These are phyloP conservation scores for Calyptomena viridis DNA, from an alignment of 2,113 vertebrate genomes.

Conservation along the genomic window DNA sequence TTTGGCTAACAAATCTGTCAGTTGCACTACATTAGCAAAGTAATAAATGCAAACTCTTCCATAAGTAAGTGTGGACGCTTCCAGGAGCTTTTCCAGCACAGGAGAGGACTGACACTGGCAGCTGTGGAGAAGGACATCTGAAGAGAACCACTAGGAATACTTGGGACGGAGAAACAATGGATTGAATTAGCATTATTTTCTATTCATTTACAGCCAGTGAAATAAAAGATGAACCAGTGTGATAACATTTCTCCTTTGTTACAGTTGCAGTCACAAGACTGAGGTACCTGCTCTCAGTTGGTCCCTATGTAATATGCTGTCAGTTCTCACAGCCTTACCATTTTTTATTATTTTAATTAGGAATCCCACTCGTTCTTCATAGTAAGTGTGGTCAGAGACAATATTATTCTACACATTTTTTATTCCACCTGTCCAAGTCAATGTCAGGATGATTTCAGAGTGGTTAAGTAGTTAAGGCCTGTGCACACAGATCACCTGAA, in stretches of 20 bases:
- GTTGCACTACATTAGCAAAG: not conserved
- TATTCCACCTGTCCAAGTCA: not conserved
- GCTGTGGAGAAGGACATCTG: not conserved
- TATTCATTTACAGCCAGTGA: not conserved
- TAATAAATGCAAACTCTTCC: not conserved
- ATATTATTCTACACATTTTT: not conserved
- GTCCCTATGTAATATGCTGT: not conserved
- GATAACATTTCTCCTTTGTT: not conserved
- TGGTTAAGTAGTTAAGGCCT: not conserved
- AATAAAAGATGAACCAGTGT: not conserved
- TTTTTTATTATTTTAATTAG: not conserved
- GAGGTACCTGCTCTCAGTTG: not conserved
- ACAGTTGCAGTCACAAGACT: not conserved
- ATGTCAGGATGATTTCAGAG: not conserved
- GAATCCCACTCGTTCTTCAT: not conserved
- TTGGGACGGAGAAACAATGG: not conserved
- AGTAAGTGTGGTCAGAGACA: no score
- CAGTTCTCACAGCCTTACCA: not conserved
- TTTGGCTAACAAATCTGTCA: not conserved
- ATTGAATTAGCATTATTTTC: not conserved
- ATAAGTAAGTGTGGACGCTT: not conserved
- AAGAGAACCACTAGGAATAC: not conserved
- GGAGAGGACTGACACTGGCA: not conserved
- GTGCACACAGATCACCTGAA: not conserved
- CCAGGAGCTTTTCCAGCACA: not conserved